Percentiles rank a stretch among this genome's conserved stretches.
These are phyloP conservation scores for Drosophila demipolita DNA, from an alignment of 2,888 invertebrate genomes.

Conservation along the genomic window DNA sequence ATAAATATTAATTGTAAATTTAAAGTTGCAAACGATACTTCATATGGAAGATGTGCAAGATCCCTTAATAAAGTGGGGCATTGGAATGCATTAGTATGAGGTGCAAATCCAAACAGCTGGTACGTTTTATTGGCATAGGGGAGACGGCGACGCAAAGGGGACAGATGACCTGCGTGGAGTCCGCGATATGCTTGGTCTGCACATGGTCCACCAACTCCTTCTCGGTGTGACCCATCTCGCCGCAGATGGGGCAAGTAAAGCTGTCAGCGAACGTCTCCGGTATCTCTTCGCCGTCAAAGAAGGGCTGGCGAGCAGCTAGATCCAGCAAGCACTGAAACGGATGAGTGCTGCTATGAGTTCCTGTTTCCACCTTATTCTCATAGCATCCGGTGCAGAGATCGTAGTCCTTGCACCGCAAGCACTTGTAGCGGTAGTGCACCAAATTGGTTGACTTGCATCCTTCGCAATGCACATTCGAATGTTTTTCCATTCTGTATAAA, in stretches of 20 bases:
- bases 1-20: background rate
- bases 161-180: slow-evolving; percentile 46
- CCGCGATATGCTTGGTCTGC: slow-evolving; percentile 22
- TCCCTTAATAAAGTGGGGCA: background rate
- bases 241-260: slow-evolving; percentile 50
- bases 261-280: slow-evolving; percentile 53
- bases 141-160: slow-evolving; percentile 54
- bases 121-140: background rate
- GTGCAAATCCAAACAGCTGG: slow-evolving; percentile 33
- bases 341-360: slow-evolving; percentile 35
- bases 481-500: slow-evolving; percentile 27
- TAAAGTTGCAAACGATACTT: background rate
- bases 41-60: background rate
- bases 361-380: slow-evolving; percentile 28
- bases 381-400: slow-evolving; percentile 54
- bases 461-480: slow-evolving; percentile 44
- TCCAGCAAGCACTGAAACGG: slow-evolving; percentile 64
- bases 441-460: slow-evolving; percentile 38
- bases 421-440: slow-evolving; percentile 50
- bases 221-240: background rate
- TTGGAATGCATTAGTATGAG: slow-evolving; percentile 31
- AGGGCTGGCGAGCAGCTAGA: slow-evolving; percentile 31
- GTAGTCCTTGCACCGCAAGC: slow-evolving; percentile 53
- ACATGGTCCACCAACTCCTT: slow-evolving; percentile 22
- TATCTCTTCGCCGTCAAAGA: slow-evolving; percentile 48